A percentile compares a stretch with the other conserved stretches of the same genome.
Conservation (phyloP, 2,113 vertebrate species). For the Crotalus tigris region DNA sequence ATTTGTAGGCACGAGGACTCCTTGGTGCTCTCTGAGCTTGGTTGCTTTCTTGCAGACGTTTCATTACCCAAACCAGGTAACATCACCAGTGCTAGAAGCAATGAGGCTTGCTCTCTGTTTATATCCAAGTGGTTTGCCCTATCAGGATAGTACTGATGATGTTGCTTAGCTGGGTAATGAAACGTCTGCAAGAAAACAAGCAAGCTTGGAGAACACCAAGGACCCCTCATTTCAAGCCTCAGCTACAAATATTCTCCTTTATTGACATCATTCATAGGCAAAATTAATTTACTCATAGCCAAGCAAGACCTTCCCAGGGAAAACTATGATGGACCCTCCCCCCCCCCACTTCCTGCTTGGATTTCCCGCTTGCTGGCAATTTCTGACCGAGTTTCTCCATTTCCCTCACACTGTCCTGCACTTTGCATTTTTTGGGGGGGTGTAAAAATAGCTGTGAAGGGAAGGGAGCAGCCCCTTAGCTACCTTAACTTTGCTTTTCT, state of each 20-base stretch:
- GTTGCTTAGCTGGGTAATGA: background rate
- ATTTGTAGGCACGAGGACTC: background rate
- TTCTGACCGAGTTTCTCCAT: background rate
- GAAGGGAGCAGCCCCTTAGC: background rate
- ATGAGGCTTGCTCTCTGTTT: background rate
- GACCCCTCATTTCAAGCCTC: background rate
- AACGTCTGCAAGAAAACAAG: background rate
- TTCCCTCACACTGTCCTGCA: background rate
- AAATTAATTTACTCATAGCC: background rate
- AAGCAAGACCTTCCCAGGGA: background rate
- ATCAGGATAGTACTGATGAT: background rate
- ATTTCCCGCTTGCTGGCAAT: background rate
- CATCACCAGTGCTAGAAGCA: background rate
- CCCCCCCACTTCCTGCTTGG: background rate
- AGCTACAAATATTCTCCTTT: background rate
- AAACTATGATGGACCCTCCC: background rate
- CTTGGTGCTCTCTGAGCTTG: background rate
- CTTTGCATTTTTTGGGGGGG: background rate
- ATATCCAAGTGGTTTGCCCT: background rate
- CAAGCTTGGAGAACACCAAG: background rate
- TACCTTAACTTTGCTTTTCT: background rate
- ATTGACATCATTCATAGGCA: background rate
- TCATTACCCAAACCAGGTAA: background rate
- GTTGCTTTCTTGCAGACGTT: background rate
- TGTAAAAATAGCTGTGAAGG: background rate